Conservation (phyloP, 2,797 vertebrate genomes). For the Thripadectes ignobilis region DNA sequence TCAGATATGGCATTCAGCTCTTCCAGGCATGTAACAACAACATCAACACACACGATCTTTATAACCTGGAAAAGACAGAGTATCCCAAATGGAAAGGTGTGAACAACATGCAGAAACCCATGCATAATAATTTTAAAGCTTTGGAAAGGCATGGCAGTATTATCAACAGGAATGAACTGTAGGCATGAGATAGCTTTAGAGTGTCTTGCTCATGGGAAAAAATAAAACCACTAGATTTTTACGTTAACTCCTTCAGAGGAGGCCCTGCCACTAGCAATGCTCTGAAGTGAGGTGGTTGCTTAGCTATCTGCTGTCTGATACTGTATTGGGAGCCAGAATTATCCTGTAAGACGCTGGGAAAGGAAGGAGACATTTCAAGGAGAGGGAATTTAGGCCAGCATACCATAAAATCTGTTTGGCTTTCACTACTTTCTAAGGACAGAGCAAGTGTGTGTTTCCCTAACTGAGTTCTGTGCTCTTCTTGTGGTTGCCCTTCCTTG, state of each 20-base stretch:
- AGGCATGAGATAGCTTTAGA: background rate
- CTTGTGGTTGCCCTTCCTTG: background rate
- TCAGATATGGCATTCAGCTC: slow-evolving; percentile 29
- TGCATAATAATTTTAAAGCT: background rate
- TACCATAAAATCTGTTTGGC: background rate
- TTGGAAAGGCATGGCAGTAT: background rate
- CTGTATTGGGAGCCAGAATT: background rate
- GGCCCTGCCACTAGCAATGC: background rate
- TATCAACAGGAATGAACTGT: background rate
- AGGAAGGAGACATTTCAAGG: background rate
- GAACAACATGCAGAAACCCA: background rate
- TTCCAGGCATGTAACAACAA: background rate
- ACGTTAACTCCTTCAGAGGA: slow-evolving; percentile 47
- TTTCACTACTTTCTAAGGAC: background rate
- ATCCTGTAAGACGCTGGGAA: background rate
- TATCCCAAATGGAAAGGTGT: background rate
- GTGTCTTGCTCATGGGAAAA: background rate
- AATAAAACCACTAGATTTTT: background rate
- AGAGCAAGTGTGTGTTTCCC: background rate
- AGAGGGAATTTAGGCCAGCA: background rate
- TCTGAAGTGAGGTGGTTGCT: background rate
- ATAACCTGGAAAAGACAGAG: background rate
- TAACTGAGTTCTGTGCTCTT: background rate
- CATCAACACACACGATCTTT: background rate
- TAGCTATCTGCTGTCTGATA: background rate